These are phyloP conservation scores for Acanthurus tractus DNA, from an alignment of 2,797 vertebrate genomes.

Conservation along the genomic window DNA sequence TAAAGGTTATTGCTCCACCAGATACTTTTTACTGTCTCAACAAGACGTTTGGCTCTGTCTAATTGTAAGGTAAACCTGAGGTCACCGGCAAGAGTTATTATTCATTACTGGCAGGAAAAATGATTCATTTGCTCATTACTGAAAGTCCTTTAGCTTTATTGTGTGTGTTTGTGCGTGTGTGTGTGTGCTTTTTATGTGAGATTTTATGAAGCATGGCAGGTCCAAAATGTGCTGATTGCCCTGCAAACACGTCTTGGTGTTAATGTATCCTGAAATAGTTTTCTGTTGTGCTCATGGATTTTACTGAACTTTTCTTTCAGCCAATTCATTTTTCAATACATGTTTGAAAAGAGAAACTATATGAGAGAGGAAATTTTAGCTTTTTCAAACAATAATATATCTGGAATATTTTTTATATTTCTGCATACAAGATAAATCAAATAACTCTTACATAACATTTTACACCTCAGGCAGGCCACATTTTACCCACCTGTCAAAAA, in stretches of 20 bases:
- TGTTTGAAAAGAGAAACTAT: background rate
- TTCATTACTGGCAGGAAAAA: conserved; percentile 56
- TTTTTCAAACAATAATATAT: background rate
- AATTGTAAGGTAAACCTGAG: conserved; percentile 57
- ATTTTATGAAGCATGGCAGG: conserved; percentile 34
- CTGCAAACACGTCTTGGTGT: conserved; percentile 26
- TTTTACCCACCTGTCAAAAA: conserved; percentile 8
- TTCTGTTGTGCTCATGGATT: conserved; percentile 3
- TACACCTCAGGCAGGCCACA: background rate
- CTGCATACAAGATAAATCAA: background rate
- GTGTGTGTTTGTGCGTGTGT: conserved; percentile 4
- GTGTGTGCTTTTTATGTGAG: conserved; percentile 27
- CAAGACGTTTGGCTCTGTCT: conserved; percentile 44
- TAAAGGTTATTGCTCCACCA: conserved; percentile 52
- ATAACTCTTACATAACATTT: conserved; percentile 6
- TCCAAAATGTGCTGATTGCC: conserved; percentile 37
- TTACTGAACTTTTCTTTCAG: background rate
- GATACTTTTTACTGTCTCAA: conserved; percentile 50
- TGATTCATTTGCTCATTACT: conserved; percentile 56
- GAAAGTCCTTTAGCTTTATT: conserved; percentile 47
- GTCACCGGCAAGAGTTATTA: conserved; percentile 56
- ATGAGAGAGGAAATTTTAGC: background rate
- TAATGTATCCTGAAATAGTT: conserved; percentile 5
- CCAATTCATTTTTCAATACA: background rate
- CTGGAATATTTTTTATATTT: background rate